These are phyloP conservation scores for Gortyna flavago DNA, from an alignment of 2,888 invertebrate genomes.

Conservation along the genomic window DNA sequence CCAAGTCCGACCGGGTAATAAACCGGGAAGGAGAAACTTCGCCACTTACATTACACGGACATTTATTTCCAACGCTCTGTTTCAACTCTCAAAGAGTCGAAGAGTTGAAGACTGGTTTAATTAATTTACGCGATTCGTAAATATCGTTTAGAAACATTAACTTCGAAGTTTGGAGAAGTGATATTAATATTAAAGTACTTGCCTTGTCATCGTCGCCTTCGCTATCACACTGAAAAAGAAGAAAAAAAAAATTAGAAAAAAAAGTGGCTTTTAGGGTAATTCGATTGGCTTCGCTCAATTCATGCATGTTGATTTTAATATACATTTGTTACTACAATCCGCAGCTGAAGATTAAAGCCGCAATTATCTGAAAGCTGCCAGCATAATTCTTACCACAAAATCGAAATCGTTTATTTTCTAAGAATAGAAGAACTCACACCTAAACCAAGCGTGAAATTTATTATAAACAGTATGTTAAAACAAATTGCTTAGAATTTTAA, in stretches of 20 bases:
- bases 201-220: slow-evolving; percentile 98
- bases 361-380: slow-evolving; percentile 53
- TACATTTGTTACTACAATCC: slow-evolving; percentile 46
- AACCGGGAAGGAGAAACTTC: slow-evolving; percentile 86
- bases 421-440: slow-evolving; percentile 50
- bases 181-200: slow-evolving; percentile 84
- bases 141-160: slow-evolving; percentile 74
- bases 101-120: slow-evolving; percentile 79
- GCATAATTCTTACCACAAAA: slow-evolving; percentile 37
- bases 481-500: slow-evolving; percentile 57
- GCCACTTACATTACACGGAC: slow-evolving; percentile 88
- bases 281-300: slow-evolving; percentile 26
- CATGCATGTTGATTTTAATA: slow-evolving; percentile 49
- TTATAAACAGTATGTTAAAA: slow-evolving; percentile 57
- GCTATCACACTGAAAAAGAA: slow-evolving; percentile 96
- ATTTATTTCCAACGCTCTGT: slow-evolving; percentile 86
- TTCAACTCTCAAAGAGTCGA: slow-evolving; percentile 81
- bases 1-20: slow-evolving; percentile 81
- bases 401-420: slow-evolving; percentile 44
- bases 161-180: slow-evolving; percentile 64
- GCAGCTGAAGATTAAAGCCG: slow-evolving; percentile 49
- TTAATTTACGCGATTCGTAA: slow-evolving; percentile 84
- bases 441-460: slow-evolving; percentile 63
- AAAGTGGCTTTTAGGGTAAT: slow-evolving; percentile 18
- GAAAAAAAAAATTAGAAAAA: slow-evolving; percentile 76